Evolutionary conservation across 2,888 invertebrate genomes (phyloP).

Genomic region (Phyto melanocephala): DNA sequence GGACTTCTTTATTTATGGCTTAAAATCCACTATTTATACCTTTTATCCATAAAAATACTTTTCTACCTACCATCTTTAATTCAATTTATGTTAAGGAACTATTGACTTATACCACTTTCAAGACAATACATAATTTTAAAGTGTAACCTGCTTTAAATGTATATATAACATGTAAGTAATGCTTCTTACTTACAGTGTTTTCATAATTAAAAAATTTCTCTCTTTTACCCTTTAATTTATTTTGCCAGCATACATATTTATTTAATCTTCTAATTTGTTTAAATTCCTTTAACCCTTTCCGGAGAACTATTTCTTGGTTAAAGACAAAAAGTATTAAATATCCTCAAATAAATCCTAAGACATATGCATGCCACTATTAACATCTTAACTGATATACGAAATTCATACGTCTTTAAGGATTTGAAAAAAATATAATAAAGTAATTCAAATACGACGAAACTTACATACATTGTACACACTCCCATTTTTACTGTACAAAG

Average conservation of each 20-base stretch:
- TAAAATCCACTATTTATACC: too few relatives aligned
- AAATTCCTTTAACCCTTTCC: conserved; percentile 21
- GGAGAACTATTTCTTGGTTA: background rate
- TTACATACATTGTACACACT: background rate
- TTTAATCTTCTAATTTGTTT: conserved; percentile 32
- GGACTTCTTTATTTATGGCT: too few relatives aligned
- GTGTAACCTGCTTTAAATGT: too few relatives aligned
- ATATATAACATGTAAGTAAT: too few relatives aligned
- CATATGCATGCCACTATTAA: conserved; percentile 45
- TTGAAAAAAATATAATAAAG: conserved; percentile 11
- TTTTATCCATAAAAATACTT: too few relatives aligned
- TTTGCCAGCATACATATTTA: background rate
- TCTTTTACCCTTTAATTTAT: too few relatives aligned
- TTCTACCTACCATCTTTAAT: too few relatives aligned
- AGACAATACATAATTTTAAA: too few relatives aligned
- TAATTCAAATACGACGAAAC: conserved; percentile 1
- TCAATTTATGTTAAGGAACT: too few relatives aligned
- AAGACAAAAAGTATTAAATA: conserved; percentile 58
- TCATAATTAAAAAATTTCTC: too few relatives aligned
- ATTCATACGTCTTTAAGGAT: conserved; percentile 42
- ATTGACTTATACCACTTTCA: too few relatives aligned
- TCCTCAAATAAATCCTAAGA: conserved; percentile 49
- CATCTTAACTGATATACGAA: conserved; percentile 47
- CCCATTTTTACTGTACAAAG: background rate
- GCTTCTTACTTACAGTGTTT: too few relatives aligned